Conservation (phyloP, 1,140 invertebrate species). For the Tribolium madens region DNA sequence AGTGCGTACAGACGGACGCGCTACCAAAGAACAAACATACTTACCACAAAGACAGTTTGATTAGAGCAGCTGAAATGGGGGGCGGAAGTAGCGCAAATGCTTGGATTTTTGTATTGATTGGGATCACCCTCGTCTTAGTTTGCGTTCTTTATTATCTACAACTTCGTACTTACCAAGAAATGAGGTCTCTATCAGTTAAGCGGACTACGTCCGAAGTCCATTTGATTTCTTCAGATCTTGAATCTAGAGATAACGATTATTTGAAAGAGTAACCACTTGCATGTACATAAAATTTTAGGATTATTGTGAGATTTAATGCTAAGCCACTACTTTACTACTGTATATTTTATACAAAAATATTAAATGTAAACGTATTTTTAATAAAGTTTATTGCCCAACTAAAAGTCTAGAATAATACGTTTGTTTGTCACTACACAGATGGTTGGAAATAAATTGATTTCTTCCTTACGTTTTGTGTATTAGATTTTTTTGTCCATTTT, state of each 20-base stretch:
- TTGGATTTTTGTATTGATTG: slow-evolving; percentile 51
- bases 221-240: slow-evolving; percentile 52
- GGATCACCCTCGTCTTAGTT: slow-evolving; percentile 51
- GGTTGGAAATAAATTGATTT: too few relatives aligned
- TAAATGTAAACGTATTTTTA: background rate
- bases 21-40: slow-evolving; percentile 11
- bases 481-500: too few relatives aligned
- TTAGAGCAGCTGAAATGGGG: background rate
- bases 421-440: too few relatives aligned
- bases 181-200: slow-evolving; percentile 12
- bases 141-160: slow-evolving; percentile 58
- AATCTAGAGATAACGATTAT: slow-evolving; percentile 47
- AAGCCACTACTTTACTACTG: background rate
- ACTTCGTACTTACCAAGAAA: slow-evolving; percentile 53
- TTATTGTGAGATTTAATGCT: background rate
- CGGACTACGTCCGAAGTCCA: slow-evolving; percentile 50
- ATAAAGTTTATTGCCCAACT: background rate
- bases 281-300: slow-evolving; percentile 30
- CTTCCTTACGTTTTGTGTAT: too few relatives aligned
- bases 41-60: slow-evolving; percentile 34
- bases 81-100: slow-evolving; percentile 33
- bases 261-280: slow-evolving; percentile 31
- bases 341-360: background rate
- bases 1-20: slow-evolving; percentile 50
- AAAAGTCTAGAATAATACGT: slow-evolving; percentile 7